These are phyloP conservation scores for Salarias fasciatus DNA, from an alignment of 2,797 vertebrate genomes.

Conservation along the genomic window DNA sequence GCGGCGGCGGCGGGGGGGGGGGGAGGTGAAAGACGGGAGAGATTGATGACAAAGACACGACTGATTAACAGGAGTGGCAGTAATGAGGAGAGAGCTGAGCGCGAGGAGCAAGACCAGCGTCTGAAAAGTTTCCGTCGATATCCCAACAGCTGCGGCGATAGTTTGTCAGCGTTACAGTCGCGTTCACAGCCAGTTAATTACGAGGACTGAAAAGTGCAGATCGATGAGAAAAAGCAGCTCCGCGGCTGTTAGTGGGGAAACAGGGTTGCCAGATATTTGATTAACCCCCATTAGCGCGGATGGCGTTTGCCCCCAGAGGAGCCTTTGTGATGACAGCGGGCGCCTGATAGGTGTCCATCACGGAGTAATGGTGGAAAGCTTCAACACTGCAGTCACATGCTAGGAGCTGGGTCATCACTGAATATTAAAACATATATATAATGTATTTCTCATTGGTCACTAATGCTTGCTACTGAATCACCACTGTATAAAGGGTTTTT, in stretches of 20 bases:
- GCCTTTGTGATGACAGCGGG: constrained; percentile 49
- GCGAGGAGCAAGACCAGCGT: neutral
- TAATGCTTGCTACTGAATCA: too few species aligned
- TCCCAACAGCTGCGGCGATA: constrained; percentile 10
- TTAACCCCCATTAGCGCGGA: constrained; percentile 64
- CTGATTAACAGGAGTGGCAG: constrained; percentile 71
- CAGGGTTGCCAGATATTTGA: constrained; percentile 66
- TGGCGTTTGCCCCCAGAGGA: constrained; percentile 54
- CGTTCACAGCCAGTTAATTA: constrained; percentile 46
- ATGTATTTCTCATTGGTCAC: too few species aligned
- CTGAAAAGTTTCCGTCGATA: constrained; percentile 5
- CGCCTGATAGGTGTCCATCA: constrained; percentile 42
- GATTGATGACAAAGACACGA: constrained; percentile 66
- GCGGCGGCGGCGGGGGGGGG: neutral
- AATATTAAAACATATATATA: too few species aligned
- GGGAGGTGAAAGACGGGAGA: constrained; percentile 26
- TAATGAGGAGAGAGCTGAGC: constrained; percentile 54
- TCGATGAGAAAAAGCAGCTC: constrained; percentile 31
- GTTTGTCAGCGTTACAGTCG: constrained; percentile 31
- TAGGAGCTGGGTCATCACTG: too few species aligned
- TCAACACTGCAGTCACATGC: too few species aligned
- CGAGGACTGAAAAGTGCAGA: constrained; percentile 40
- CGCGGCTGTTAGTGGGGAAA: constrained; percentile 38
- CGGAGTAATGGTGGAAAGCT: neutral
- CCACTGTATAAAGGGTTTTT: too few species aligned